Evolutionary conservation across 1,140 invertebrate species (phyloP).

Genomic region (Zaprionus tsacasi): DNA sequence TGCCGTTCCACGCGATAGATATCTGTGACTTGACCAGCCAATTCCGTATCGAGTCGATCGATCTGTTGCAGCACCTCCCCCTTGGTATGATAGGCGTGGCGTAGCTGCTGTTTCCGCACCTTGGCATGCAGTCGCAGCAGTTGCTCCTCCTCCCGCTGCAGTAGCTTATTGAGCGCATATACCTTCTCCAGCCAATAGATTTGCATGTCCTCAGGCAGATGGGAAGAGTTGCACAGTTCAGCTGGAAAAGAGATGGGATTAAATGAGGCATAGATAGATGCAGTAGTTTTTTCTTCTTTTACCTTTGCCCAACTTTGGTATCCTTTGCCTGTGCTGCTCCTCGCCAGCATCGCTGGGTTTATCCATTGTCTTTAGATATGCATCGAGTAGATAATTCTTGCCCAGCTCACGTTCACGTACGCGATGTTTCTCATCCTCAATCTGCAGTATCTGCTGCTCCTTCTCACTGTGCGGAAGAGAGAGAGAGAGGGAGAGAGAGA

Average conservation of each 20-base stretch:
- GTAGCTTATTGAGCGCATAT: conserved; percentile 88
- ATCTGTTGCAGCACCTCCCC: conserved; percentile 73
- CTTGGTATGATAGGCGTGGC: conserved; percentile 86
- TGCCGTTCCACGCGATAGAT: conserved; percentile 88
- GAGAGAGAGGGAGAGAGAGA: background rate
- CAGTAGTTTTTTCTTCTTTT: background rate
- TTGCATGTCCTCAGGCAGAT: conserved; percentile 83
- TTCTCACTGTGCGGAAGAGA: conserved; percentile 86
- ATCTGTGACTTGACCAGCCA: conserved; percentile 86
- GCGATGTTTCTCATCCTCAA: conserved; percentile 91
- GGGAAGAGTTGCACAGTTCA: background rate
- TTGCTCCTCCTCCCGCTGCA: conserved; percentile 89
- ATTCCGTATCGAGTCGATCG: conserved; percentile 85
- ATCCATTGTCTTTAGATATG: conserved; percentile 88
- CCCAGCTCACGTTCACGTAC: conserved; percentile 90
- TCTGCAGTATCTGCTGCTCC: conserved; percentile 90
- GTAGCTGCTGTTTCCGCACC: conserved; percentile 87
- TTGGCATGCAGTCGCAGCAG: conserved; percentile 88
- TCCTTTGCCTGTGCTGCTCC: conserved; percentile 59
- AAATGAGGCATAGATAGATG: background rate
- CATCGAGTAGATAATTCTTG: conserved; percentile 92
- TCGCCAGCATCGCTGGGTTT: conserved; percentile 76
- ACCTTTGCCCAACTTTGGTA: conserved; percentile 41
- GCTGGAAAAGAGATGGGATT: background rate
- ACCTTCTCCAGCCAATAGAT: conserved; percentile 89